These are phyloP conservation scores for Lumbricus terrestris DNA, from an alignment of 2,888 invertebrate species.

Conservation along the genomic window DNA sequence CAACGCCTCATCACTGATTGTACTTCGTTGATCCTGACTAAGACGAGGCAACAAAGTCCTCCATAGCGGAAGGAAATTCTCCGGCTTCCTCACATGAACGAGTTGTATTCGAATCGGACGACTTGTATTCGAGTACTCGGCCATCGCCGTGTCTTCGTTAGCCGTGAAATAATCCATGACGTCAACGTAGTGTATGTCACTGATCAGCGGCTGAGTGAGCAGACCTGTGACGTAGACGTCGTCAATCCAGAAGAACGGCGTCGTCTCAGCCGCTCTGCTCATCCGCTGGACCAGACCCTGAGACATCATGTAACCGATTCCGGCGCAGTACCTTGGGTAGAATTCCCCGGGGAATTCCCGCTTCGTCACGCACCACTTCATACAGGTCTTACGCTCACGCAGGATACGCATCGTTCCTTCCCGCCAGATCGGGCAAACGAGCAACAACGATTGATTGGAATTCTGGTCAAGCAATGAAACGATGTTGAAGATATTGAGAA, in stretches of 20 bases:
- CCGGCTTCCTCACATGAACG: neutral
- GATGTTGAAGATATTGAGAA: constrained; percentile 25
- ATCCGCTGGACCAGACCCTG: constrained; percentile 43
- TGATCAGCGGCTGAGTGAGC: constrained; percentile 40
- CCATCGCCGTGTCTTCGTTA: constrained; percentile 59
- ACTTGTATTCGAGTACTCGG: constrained; percentile 25
- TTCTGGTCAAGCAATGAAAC: neutral
- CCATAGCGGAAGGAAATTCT: constrained; percentile 11
- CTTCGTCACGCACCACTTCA: constrained; percentile 41
- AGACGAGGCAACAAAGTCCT: neutral
- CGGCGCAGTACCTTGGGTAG: constrained; percentile 50
- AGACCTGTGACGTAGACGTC: constrained; percentile 52
- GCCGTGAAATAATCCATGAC: constrained; percentile 84
- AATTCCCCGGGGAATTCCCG: constrained; percentile 34
- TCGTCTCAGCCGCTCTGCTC: constrained; percentile 36
- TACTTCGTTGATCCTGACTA: neutral
- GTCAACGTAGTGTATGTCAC: constrained; percentile 41
- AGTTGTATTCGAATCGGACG: neutral
- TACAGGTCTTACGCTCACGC: constrained; percentile 35
- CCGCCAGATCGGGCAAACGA: neutral
- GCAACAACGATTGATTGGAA: neutral
- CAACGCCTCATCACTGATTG: neutral
- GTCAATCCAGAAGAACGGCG: constrained; percentile 48
- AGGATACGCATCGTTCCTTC: constrained; percentile 17
- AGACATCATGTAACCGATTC: constrained; percentile 47